Evolutionary conservation across 1,140 invertebrate species (phyloP), one percentile per base, ranked within the genome.

Genomic region (Leptinotarsa lineolata): DNA sequence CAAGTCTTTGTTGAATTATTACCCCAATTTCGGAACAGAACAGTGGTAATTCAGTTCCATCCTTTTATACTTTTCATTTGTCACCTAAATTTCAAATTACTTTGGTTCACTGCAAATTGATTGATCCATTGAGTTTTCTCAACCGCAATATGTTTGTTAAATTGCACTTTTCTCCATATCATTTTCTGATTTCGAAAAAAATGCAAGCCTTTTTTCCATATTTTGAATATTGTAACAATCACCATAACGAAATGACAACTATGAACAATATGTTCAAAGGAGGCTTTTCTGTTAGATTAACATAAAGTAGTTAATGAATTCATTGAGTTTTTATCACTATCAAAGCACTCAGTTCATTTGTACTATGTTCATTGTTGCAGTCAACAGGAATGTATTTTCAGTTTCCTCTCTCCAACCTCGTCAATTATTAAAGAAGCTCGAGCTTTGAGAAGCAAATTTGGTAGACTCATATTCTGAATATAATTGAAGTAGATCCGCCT

Each of bases 1-100:
- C 16, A 54, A 18, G 48, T 54, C 48, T 54, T 54, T 54, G 48
- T 20, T 63, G 4, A 63, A 63, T 63, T 63, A 63, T 63, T 63
- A 63, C 60, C 15, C 11, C 60, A 18, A 63, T 63, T 63, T 63
- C 16, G 20, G 60, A 22, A 63, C 60, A 63, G 18, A 24, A 5
- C 60, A 63, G 22, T 20, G 60, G 16, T 63, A 63, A 63, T 63
- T 63, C 15, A 22, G 60, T 24, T 21, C 1, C 15, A 63, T 8
- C 22, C 22, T 20, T 63, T 12, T 24, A 63, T 63, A 63, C 22
- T 63, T 4, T 8, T 24, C 60, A 63, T 63, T 63, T 63, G 60
- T 63, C 60, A 63, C 8, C 15, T 6, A 20, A 63, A 63, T 63
- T 22, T 13, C 60, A 63, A 15, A 63, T 15, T 16, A 63, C 15